A percentile compares a stretch with the other conserved stretches of the same genome.
Evolutionary conservation across 2,113 vertebrate genomes (phyloP).

Genomic region (Puma concolor): DNA sequence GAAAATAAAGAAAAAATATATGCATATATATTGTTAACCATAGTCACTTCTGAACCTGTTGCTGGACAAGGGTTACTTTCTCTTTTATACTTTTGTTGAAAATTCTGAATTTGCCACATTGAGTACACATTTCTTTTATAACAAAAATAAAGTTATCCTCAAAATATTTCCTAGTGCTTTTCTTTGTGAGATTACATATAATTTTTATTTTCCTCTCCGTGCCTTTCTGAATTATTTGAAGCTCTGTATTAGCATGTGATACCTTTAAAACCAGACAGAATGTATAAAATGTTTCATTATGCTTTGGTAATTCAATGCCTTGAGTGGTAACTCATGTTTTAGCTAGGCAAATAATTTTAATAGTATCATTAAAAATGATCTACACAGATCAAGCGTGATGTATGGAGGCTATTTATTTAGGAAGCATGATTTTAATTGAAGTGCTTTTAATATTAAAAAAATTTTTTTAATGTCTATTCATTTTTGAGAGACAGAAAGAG

Average conservation of each 20-base stretch:
- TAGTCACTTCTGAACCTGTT: background rate
- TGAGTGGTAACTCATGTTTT: background rate
- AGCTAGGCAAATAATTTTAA: background rate
- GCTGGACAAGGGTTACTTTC: background rate
- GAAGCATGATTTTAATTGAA: background rate
- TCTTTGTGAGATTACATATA: background rate
- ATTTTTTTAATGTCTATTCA: no score
- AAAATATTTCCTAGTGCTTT: background rate
- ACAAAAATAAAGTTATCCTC: background rate
- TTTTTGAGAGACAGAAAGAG: no score
- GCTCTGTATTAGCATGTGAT: background rate
- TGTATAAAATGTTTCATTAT: background rate
- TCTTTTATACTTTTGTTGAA: background rate
- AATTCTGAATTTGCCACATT: background rate
- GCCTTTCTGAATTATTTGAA: background rate
- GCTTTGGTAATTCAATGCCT: background rate
- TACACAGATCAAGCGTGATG: background rate
- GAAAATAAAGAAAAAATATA: background rate
- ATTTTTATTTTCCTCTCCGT: constrained; percentile 5
- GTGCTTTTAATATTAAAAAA: background rate
- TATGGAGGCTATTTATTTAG: background rate
- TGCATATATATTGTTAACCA: background rate
- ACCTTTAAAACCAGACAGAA: background rate
- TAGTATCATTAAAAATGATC: background rate
- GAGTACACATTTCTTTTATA: background rate